These are phyloP conservation scores for Oscheius onirici DNA, from an alignment of 2,888 invertebrate genomes.

Conservation along the genomic window DNA sequence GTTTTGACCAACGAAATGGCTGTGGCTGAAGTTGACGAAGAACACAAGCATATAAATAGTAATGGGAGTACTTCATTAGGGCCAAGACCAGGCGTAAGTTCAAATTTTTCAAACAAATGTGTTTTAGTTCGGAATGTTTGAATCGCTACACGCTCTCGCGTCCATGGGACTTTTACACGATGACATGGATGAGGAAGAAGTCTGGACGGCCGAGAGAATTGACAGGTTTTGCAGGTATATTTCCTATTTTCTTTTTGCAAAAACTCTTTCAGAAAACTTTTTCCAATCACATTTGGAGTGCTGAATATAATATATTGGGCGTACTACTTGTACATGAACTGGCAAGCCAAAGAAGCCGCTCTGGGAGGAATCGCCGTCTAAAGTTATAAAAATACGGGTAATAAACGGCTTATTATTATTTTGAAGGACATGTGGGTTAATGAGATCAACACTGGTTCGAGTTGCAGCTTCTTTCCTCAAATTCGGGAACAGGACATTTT, in stretches of 20 bases:
- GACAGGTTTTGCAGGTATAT: constrained; percentile 58
- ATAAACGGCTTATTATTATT: not conserved
- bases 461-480: constrained; percentile 2
- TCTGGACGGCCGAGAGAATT: constrained; percentile 65
- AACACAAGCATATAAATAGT: constrained; percentile 9
- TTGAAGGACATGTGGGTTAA: constrained; percentile 1
- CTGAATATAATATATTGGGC: constrained; percentile 66
- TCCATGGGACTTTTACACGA: constrained; percentile 45
- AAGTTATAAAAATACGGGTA: constrained; percentile 23
- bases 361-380: constrained; percentile 37
- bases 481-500: constrained; percentile 8
- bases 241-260: not conserved
- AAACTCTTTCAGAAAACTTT: constrained; percentile 58
- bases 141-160: constrained; percentile 53
- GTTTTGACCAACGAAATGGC: constrained; percentile 10
- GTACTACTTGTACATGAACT: constrained; percentile 63
- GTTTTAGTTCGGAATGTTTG: constrained; percentile 47
- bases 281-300: constrained; percentile 61
- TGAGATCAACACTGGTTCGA: constrained; percentile 25
- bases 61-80: constrained; percentile 2
- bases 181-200: constrained; percentile 53
- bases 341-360: constrained; percentile 59
- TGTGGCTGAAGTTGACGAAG: constrained; percentile 5
- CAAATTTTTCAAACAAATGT: constrained; percentile 14
- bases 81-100: constrained; percentile 5